A percentile compares a stretch with the other conserved stretches of the same genome.
Conservation (phyloP, 2,888 invertebrate genomes). For the Lymantria dispar region DNA sequence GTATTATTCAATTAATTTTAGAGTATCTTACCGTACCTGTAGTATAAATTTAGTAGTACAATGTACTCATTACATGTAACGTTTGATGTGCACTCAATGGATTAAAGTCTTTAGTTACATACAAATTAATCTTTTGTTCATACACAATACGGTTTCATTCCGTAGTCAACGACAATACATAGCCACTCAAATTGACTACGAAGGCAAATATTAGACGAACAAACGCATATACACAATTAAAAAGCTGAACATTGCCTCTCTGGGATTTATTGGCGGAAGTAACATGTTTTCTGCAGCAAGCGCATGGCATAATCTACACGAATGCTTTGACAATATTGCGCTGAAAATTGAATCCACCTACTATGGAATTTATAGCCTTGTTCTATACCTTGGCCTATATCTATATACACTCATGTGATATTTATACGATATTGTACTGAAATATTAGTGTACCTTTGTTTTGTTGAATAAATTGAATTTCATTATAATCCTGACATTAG, state of each 20-base stretch:
- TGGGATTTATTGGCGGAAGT: background rate
- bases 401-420: no score
- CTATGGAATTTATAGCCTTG: background rate
- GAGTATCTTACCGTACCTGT: no score
- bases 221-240: background rate
- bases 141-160: constrained; percentile 34
- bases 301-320: background rate
- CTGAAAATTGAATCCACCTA: background rate
- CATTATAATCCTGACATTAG: no score
- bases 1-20: no score
- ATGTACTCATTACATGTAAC: background rate
- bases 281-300: background rate
- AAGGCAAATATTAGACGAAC: background rate
- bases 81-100: background rate
- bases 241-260: background rate
- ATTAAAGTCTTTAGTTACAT: background rate
- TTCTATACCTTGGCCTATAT: no score
- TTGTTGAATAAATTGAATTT: no score
- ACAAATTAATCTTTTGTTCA: constrained; percentile 5
- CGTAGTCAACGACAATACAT: constrained; percentile 3
- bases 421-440: no score
- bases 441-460: no score
- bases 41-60: no score
- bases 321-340: background rate
- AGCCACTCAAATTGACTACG: background rate